phyloP scores from a whole-genome alignment of 2,888 invertebrate genomes.

The Erebia palarica region DNA sequence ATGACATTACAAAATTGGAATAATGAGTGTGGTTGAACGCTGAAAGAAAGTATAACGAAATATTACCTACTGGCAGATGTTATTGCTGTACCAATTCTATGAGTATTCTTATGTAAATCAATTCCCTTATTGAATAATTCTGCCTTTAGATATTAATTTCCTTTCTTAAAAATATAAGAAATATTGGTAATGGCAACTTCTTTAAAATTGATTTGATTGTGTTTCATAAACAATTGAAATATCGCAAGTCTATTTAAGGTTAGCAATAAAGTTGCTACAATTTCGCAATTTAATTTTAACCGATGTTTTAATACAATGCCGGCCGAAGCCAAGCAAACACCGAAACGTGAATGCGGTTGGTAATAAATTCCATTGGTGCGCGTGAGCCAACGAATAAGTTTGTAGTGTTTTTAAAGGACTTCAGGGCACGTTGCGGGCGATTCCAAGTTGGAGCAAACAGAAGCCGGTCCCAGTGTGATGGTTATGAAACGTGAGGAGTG shows the following conservation, averaged over 20 bases:
- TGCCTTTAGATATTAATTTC: too few species aligned
- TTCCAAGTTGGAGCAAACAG: constrained; percentile 65
- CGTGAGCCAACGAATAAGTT: constrained; percentile 67
- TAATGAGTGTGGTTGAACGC: constrained; percentile 59
- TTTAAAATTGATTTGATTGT: background rate
- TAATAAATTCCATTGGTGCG: constrained; percentile 60
- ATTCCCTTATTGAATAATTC: too few species aligned
- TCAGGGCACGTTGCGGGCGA: constrained; percentile 61
- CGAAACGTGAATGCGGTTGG: constrained; percentile 32
- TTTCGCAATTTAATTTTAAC: constrained; percentile 12
- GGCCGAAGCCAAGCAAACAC: constrained; percentile 24
- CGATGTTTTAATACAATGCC: constrained; percentile 15
- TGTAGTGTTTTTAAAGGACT: constrained; percentile 61
- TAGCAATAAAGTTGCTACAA: constrained; percentile 1
- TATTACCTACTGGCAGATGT: too few species aligned
- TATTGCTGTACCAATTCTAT: too few species aligned
- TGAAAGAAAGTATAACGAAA: constrained; percentile 19
- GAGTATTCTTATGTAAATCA: too few species aligned
- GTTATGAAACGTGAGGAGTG: constrained; percentile 44
- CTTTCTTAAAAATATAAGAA: background rate
- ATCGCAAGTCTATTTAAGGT: background rate
- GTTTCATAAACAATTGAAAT: background rate
- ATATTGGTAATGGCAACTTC: background rate
- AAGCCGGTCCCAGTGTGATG: constrained; percentile 47
- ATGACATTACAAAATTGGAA: constrained; percentile 63